Base-by-base conservation (phyloP, 1,140 invertebrate species). In the Episyrphus balteatus region DNA sequence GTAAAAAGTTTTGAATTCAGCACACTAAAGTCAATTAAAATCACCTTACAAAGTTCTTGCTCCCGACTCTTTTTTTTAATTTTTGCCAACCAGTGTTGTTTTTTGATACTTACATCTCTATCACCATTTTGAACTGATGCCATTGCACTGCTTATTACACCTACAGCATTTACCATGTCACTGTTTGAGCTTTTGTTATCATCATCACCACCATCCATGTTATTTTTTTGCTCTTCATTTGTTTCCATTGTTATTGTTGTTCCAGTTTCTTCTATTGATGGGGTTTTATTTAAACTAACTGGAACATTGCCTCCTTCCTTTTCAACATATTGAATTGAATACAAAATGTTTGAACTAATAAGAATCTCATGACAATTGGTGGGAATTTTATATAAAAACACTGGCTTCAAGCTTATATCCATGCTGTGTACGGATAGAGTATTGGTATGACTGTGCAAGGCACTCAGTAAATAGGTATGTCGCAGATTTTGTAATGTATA, bases 361-460 rank as follows among this genome's bases (percentile, higher is more conserved):
- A 68, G 52, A 52, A 67, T 58, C 47, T 68, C 62, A 26, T 55
- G 52, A 45, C 62, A 61, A 44, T 66, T 55, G 12, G 56, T 59
- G 34, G 80, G 78, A 49, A 87, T 68, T 70, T 82, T 83, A 65
- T 86, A 82, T 5, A 82, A 71, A 62, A 79, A 82, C 42, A 84
- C 56, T 6, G 83, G 82, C 49, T 76, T 74, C 39, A 77, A 66
- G 50, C 79, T 78, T 36, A 82, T 70, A 58, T 80, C 76, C 48
- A 79, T 77, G 58, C 73, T 75, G 55, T 82, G 77, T 51, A 82
- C 66, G n/a, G 66, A 63, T 21, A 69, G 39, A 31, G 57, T 67
- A 51, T 65, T 57, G n/a, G 61, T 65, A 14, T 56, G 58, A 46
- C 55, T 56, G 41, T 69, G 66, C n/a, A 69, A 43, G 1, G 64